Evolutionary conservation across 2,797 vertebrate genomes (phyloP).

Genomic region (Alouatta caraya): DNA sequence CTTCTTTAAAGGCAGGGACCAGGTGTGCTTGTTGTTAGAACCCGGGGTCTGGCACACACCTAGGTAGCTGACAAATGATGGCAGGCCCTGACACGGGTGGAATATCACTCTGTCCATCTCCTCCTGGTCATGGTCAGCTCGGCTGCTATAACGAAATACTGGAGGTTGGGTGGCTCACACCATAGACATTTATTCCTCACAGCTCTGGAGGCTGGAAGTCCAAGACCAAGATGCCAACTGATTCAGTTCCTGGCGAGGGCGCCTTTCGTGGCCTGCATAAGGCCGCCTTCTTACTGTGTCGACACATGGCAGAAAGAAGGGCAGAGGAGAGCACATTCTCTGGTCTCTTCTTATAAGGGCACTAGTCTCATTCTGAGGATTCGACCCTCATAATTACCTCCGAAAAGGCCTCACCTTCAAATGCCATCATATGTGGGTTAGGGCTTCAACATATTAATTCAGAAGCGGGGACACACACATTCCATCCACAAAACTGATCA

Average conservation of each 20-base stretch:
- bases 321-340: not conserved
- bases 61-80: too few species aligned
- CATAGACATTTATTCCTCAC: not conserved
- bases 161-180: accelerated
- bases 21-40: not conserved
- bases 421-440: too few species aligned
- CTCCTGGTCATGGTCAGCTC: not conserved
- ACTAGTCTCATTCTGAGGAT: not conserved
- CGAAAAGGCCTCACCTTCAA: not conserved
- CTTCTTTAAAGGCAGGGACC: not conserved
- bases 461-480: too few species aligned
- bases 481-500: not conserved
- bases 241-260: not conserved
- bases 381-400: not conserved
- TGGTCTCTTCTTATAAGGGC: not conserved
- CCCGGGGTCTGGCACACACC: not conserved
- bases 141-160: accelerated
- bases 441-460: not conserved
- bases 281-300: not conserved
- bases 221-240: not conserved
- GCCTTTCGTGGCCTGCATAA: too few species aligned
- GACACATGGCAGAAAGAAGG: accelerated
- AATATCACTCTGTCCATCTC: not conserved
- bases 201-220: not conserved
- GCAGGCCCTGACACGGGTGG: too few species aligned